Conservation (phyloP, 2,113 vertebrate species). For the Egretta garzetta region DNA sequence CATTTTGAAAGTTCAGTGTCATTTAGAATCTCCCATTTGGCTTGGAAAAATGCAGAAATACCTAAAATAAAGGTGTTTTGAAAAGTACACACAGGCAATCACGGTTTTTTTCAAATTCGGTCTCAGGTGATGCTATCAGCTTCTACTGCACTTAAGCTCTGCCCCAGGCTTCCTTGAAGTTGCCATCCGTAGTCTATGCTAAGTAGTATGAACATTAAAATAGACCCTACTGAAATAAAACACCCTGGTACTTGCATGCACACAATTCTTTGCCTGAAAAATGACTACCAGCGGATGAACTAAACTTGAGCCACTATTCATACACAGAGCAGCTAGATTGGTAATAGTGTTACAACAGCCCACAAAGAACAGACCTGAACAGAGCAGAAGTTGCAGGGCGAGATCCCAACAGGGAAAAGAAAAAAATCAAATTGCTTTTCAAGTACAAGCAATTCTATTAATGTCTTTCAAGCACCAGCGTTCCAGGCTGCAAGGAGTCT, state of each 20-base stretch:
- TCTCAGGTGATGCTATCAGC: neutral
- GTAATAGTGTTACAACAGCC: neutral
- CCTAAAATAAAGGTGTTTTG: slow-evolving; percentile 10
- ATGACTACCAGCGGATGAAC: neutral
- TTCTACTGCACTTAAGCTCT: neutral
- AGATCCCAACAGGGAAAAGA: neutral
- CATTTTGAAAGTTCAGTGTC: neutral
- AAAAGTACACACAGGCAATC: neutral
- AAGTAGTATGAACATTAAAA: neutral
- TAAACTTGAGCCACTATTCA: neutral
- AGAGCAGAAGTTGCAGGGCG: neutral
- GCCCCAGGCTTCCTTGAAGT: neutral
- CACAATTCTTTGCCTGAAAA: neutral
- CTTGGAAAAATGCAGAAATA: neutral
- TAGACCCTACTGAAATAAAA: neutral
- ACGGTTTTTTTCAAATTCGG: neutral
- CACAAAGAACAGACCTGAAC: fast-evolving
- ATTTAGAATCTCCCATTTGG: neutral
- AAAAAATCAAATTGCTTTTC: neutral
- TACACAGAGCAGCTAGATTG: neutral
- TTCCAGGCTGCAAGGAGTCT: neutral
- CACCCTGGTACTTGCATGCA: neutral
- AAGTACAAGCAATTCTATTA: neutral
- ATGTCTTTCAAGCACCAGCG: neutral
- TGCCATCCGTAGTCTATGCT: neutral